A percentile compares a stretch with the other conserved stretches of the same genome.
These are phyloP conservation scores for Lasioglossum baleicum DNA, from an alignment of 1,140 invertebrate genomes.

Conservation along the genomic window DNA sequence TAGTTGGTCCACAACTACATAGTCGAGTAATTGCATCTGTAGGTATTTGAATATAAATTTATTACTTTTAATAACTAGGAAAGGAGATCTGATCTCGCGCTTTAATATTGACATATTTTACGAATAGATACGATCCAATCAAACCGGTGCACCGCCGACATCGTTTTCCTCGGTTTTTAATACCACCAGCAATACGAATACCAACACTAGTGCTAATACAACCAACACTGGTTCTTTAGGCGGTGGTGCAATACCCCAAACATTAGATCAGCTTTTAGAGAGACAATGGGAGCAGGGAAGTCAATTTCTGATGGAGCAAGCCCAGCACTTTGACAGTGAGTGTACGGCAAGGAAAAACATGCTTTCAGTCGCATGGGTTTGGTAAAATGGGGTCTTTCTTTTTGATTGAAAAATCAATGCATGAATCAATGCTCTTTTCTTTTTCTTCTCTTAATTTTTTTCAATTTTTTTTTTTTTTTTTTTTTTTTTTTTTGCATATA, in stretches of 20 bases:
- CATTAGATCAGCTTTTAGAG: constrained; percentile 95
- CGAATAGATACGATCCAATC: constrained; percentile 72
- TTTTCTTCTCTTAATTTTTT: too few species aligned
- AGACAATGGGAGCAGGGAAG: constrained; percentile 98
- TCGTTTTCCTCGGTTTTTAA: constrained; percentile 75
- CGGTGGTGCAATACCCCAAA: constrained; percentile 84
- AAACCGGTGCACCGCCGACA: constrained; percentile 71
- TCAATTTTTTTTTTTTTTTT: too few species aligned
- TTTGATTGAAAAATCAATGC: too few species aligned
- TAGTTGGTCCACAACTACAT: constrained; percentile 87
- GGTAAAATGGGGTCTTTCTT: neutral
- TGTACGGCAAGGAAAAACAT: constrained; percentile 68
- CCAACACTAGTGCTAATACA: constrained; percentile 72
- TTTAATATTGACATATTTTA: too few species aligned
- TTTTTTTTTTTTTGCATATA: too few species aligned
- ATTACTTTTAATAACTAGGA: too few species aligned
- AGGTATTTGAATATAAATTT: too few species aligned
- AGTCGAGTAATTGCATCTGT: constrained; percentile 83
- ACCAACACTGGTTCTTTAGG: constrained; percentile 76
- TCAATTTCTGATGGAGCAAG: constrained; percentile 98
- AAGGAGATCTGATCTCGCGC: too few species aligned
- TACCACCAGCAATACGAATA: constrained; percentile 68
- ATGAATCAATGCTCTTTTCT: too few species aligned
- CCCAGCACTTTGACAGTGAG: constrained; percentile 96
- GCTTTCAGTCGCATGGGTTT: constrained; percentile 58